Conservation (phyloP, 92 coral and sea anemone genomes). For the Umimayanthus chanpuru region DNA sequence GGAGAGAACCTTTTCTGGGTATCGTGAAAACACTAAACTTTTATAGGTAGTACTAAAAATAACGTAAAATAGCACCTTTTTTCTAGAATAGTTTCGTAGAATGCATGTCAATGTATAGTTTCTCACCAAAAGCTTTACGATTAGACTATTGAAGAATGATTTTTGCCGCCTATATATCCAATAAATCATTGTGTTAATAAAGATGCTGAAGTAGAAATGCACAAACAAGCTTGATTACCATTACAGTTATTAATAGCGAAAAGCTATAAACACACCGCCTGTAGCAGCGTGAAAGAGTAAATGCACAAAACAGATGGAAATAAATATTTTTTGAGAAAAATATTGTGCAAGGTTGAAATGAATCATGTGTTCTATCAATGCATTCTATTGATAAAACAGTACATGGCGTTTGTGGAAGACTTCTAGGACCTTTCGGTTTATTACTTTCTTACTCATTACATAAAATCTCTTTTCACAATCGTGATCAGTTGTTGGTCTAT, state of each 20-base stretch:
- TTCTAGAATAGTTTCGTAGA: too few species aligned
- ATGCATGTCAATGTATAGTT: too few species aligned
- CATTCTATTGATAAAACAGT: not conserved
- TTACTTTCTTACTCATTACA: not conserved
- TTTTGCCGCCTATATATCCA: too few species aligned
- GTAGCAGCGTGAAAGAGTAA: not conserved
- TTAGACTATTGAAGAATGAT: too few species aligned
- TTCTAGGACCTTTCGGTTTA: too few species aligned
- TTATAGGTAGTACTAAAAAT: too few species aligned
- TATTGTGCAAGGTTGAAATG: not conserved
- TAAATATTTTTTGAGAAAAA: not conserved
- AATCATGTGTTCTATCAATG: not conserved
- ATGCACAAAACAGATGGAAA: not conserved
- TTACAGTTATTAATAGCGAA: not conserved
- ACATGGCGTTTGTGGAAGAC: not conserved
- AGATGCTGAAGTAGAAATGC: not conserved
- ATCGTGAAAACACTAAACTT: too few species aligned
- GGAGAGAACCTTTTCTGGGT: too few species aligned
- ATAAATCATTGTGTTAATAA: not conserved
- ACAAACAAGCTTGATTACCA: not conserved
- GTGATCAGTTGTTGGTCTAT: not conserved
- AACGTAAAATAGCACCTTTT: too few species aligned
- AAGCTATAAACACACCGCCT: not conserved
- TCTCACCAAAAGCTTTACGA: too few species aligned
- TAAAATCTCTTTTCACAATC: not conserved